Conservation (phyloP, 2,888 invertebrate genomes). For the Epiperipatus broadwayi region DNA sequence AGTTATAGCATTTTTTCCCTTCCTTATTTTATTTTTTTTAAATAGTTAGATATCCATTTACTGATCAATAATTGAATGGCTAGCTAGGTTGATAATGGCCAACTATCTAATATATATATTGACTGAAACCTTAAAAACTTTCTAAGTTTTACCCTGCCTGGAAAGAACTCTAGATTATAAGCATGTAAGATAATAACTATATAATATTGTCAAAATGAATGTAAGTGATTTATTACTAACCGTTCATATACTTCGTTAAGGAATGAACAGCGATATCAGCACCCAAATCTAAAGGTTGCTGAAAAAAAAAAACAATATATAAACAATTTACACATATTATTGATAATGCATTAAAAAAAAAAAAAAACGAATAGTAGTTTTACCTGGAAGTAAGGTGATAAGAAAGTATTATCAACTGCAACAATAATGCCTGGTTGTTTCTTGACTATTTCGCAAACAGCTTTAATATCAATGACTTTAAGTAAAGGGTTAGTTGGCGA, state of each 20-base stretch:
- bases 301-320: conserved; percentile 18
- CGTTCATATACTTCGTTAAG: conserved; percentile 92
- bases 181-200: too few species aligned
- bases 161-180: too few species aligned
- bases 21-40: too few species aligned
- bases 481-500: conserved; percentile 86
- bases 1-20: too few species aligned
- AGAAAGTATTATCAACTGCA: conserved; percentile 82
- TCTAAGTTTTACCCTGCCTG: too few species aligned
- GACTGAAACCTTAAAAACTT: too few species aligned
- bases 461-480: conserved; percentile 68
- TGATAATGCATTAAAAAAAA: too few species aligned
- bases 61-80: too few species aligned
- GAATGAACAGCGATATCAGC: conserved; percentile 83
- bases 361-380: conserved; percentile 1
- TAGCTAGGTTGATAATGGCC: too few species aligned
- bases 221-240: conserved; percentile 23
- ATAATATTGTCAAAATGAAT: too few species aligned
- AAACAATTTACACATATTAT: background rate
- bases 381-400: conserved; percentile 64
- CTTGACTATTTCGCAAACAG: conserved; percentile 43
- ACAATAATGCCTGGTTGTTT: conserved; percentile 40
- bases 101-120: too few species aligned
- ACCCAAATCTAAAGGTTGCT: conserved; percentile 71
- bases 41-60: too few species aligned